A percentile compares a stretch with the other conserved stretches of the same genome.
Evolutionary conservation across 2,888 invertebrate species (phyloP).

Genomic region (Machimus rusticus): DNA sequence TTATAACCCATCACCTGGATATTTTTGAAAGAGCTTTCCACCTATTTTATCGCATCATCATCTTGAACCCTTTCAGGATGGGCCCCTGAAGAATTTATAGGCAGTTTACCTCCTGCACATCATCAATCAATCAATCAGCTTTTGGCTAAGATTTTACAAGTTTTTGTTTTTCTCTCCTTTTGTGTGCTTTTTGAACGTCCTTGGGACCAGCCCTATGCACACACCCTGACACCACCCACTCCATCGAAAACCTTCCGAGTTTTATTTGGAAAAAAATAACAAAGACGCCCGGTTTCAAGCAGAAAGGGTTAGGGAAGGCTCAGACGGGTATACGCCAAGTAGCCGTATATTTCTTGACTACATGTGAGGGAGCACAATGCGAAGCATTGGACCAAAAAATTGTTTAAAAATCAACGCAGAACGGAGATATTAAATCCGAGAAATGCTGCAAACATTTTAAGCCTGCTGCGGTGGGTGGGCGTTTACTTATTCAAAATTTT

Average conservation of each 20-base stretch:
- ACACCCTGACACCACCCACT: not conserved
- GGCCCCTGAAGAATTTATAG: constrained; percentile 18
- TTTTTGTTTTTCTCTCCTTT: not conserved
- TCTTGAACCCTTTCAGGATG: not conserved
- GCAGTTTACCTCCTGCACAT: constrained; percentile 9
- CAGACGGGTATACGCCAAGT: not conserved
- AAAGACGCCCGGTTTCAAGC: not conserved
- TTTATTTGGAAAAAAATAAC: not conserved
- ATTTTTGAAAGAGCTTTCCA: constrained; percentile 4
- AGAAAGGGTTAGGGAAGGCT: not conserved
- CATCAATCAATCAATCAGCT: constrained; percentile 40
- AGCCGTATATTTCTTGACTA: not conserved
- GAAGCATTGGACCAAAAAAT: not conserved
- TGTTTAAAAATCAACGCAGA: not conserved
- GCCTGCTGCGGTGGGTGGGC: not conserved
- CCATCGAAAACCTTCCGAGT: not conserved
- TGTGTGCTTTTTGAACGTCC: not conserved
- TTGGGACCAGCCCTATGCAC: not conserved
- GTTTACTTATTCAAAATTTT: not conserved
- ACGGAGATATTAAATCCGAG: not conserved
- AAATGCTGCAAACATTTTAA: not conserved
- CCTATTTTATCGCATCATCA: not conserved
- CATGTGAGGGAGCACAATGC: not conserved
- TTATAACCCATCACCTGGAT: constrained; percentile 5
- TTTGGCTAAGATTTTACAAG: constrained; percentile 16